phyloP scores from a whole-genome alignment of 2,888 invertebrate genomes.

The Autographa gamma region DNA sequence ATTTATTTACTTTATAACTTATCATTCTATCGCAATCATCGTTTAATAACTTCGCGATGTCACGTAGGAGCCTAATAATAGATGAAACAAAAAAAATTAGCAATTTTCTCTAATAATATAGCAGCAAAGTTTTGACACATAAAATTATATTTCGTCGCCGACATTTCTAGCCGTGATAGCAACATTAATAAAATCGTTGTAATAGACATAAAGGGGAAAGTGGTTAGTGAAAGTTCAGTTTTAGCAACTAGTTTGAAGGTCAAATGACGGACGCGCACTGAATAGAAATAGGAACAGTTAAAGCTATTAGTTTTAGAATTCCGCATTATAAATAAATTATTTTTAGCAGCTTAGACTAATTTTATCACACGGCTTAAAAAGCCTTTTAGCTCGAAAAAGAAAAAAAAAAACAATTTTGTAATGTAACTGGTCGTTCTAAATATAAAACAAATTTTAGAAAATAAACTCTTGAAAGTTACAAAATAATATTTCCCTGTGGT shows the following conservation, averaged over 20 bases:
- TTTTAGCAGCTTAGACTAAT: background rate
- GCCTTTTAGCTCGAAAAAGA: too few relatives aligned
- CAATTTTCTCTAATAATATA: too few relatives aligned
- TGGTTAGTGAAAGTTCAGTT: slow-evolving; percentile 65
- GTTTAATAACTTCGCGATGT: too few relatives aligned
- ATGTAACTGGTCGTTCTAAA: too few relatives aligned
- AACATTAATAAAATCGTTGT: slow-evolving; percentile 32
- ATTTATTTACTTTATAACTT: too few relatives aligned
- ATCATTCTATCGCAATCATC: too few relatives aligned
- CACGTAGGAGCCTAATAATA: too few relatives aligned
- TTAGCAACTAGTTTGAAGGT: slow-evolving; percentile 60
- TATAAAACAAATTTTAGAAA: too few relatives aligned
- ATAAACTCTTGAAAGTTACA: too few relatives aligned
- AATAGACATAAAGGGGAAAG: slow-evolving; percentile 60
- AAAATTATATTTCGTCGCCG: slow-evolving; percentile 16
- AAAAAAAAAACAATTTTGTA: too few relatives aligned
- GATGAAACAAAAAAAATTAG: too few relatives aligned
- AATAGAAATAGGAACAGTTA: slow-evolving; percentile 42
- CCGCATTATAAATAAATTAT: background rate
- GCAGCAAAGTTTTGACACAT: slow-evolving; percentile 13
- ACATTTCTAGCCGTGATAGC: slow-evolving; percentile 17
- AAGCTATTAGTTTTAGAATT: slow-evolving; percentile 11
- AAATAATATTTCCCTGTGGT: too few relatives aligned
- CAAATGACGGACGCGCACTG: slow-evolving; percentile 43
- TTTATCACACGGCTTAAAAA: background rate